phyloP scores from a whole-genome alignment of 2,113 vertebrate species.

The Ceratotherium simum region DNA sequence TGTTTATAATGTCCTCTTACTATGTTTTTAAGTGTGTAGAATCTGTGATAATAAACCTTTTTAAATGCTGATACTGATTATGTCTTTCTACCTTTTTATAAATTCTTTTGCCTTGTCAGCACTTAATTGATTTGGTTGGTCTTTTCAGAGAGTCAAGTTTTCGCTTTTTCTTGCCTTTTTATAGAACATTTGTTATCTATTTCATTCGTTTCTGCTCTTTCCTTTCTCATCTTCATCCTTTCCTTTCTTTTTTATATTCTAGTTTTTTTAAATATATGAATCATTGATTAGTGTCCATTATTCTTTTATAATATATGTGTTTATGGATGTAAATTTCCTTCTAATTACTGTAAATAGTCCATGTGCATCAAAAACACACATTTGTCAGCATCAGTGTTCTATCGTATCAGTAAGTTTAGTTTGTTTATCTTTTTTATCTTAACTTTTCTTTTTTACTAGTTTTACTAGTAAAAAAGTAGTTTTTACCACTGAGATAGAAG shows the following conservation, averaged over 20 bases:
- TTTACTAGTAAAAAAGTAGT: neutral
- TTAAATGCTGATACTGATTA: neutral
- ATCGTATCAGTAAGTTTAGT: neutral
- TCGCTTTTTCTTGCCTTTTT: neutral
- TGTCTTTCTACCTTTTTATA: neutral
- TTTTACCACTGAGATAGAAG: neutral
- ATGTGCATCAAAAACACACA: neutral
- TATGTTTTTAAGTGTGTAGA: neutral
- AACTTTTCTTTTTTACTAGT: neutral
- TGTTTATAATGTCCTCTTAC: neutral
- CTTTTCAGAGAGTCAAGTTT: neutral
- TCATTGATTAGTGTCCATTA: neutral
- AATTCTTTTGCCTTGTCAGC: neutral
- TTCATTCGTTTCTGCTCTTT: neutral
- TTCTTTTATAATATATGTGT: neutral
- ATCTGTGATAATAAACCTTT: neutral
- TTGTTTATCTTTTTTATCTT: neutral
- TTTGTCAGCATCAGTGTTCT: neutral
- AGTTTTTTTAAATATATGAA: neutral
- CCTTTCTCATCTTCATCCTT: neutral
- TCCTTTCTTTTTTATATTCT: neutral
- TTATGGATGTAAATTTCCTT: neutral
- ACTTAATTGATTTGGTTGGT: neutral
- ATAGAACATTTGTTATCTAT: neutral
- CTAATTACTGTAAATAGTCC: neutral